Base-by-base conservation (phyloP, 2,888 invertebrate genomes). In the Oscheius onirici region DNA sequence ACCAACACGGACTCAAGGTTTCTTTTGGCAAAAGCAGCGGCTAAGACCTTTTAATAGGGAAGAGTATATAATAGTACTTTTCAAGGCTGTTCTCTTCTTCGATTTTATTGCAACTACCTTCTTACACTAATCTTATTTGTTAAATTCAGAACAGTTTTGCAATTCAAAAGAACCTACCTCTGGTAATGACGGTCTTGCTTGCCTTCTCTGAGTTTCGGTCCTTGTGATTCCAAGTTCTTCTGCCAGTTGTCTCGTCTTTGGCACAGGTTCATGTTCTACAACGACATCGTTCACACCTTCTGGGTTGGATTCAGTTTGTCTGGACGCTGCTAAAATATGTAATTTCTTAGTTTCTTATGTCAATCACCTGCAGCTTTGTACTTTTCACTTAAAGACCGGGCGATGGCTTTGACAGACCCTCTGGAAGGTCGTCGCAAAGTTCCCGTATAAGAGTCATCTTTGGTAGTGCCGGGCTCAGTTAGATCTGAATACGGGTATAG, bases 371-470 rank as follows among this genome's bases (percentile, higher is more conserved):
- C 63, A n/a, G 63, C 63, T 28, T 49, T 63, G 17, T 69, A 54
- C 15, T 58, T 57, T 46, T 69, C 69, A 26, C 69, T 69, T n/a
- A 69, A 44, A 34, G 51, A 54, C 13, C 69, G 20, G 11, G 69
- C 69, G 6, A 69, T 58, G 20, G 52, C 54, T 28, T 54, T 51
- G n/a, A 69, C 69, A 15, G 69, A 69, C 2, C 69, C 69, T 41
- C 49, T 58, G 20, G 58, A 52, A 10, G 69, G 69, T 20, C 51
- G 58, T 26, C 69, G 20, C 11, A 69, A 22, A 2, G 69, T 52
- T 26, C 69, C 69, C 17, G 44, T 24, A 20, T n/a, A 69, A 20
- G 69, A 58, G 28, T 69, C 69, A 58, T 69, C 69, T 69, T 58
- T 57, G 0, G 66, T 54, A 1, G 52, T 52, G 2, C 52, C 34